Percentiles rank a stretch among this genome's conserved stretches.
Evolutionary conservation across 1,140 invertebrate species (phyloP).

Genomic region (Pachypeltis micranthus): DNA sequence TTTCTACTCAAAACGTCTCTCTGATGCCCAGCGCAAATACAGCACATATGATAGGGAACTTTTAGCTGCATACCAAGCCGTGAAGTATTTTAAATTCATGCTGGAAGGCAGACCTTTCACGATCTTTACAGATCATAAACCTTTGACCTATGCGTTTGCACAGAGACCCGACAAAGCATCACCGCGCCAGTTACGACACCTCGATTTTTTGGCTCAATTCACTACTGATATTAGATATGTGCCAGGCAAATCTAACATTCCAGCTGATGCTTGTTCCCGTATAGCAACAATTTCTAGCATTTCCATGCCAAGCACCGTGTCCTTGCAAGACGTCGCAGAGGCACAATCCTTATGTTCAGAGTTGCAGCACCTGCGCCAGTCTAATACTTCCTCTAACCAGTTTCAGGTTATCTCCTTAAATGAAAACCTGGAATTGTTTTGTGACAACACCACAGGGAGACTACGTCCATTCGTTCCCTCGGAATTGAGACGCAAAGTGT

Average conservation of each 20-base stretch:
- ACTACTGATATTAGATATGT: constrained; percentile 33
- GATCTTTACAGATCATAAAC: constrained; percentile 36
- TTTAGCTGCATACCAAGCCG: constrained; percentile 35
- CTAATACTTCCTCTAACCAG: background rate
- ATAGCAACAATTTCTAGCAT: constrained; percentile 14
- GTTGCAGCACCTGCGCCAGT: background rate
- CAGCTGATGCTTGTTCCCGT: constrained; percentile 3
- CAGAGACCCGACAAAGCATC: constrained; percentile 29
- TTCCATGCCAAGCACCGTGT: background rate
- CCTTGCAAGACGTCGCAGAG: background rate
- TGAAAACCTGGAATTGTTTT: background rate
- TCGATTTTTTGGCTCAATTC: constrained; percentile 35
- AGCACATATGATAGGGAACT: constrained; percentile 37
- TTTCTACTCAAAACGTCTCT: constrained; percentile 36
- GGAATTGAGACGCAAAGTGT: background rate
- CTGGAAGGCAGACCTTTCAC: constrained; percentile 34
- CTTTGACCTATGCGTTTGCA: constrained; percentile 28
- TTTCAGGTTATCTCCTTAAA: background rate
- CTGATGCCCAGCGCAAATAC: constrained; percentile 32
- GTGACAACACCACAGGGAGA: background rate
- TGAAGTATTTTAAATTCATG: constrained; percentile 36
- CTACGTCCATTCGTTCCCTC: background rate
- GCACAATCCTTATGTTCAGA: background rate
- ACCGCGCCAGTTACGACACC: constrained; percentile 31
- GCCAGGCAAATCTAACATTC: constrained; percentile 22